phyloP scores from a whole-genome alignment of 2,797 vertebrate species.

The Rachycentron canadum region DNA sequence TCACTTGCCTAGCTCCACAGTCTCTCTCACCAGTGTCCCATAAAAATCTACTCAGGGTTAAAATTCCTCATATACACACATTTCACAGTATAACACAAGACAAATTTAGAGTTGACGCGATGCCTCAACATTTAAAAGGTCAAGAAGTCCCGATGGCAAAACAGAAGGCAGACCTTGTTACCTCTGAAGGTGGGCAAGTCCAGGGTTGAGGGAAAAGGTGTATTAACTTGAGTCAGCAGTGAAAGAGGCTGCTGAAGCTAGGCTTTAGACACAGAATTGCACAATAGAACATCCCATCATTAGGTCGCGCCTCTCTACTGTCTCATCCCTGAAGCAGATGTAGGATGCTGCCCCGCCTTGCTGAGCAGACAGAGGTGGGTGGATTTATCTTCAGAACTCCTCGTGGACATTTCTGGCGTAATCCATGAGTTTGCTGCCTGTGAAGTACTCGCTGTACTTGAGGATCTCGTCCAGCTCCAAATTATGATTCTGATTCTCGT shows the following conservation, averaged over 20 bases:
- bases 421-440: conserved; percentile 98
- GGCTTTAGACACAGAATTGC: conserved; percentile 56
- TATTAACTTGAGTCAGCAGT: conserved; percentile 46
- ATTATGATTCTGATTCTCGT: conserved; percentile 95
- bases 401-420: conserved; percentile 97
- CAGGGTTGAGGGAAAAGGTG: conserved; percentile 21
- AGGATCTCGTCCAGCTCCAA: conserved; percentile 96
- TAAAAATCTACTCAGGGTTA: conserved; percentile 12
- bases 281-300: conserved; percentile 49
- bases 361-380: background rate
- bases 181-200: conserved; percentile 28
- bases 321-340: conserved; percentile 53
- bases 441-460: conserved; percentile 98
- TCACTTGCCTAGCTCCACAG: conserved; percentile 3
- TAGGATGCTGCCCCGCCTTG: background rate
- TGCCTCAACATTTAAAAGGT: conserved; percentile 24
- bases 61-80: conserved; percentile 78
- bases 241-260: conserved; percentile 37
- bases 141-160: conserved; percentile 42
- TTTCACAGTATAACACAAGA: conserved; percentile 57
- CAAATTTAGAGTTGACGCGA: conserved; percentile 26
- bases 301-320: background rate
- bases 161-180: conserved; percentile 45
- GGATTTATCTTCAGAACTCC: conserved; percentile 89
- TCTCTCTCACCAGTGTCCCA: conserved; percentile 32